phyloP scores from a whole-genome alignment of 2,888 invertebrate genomes.

The Luffia ferchaultella region DNA sequence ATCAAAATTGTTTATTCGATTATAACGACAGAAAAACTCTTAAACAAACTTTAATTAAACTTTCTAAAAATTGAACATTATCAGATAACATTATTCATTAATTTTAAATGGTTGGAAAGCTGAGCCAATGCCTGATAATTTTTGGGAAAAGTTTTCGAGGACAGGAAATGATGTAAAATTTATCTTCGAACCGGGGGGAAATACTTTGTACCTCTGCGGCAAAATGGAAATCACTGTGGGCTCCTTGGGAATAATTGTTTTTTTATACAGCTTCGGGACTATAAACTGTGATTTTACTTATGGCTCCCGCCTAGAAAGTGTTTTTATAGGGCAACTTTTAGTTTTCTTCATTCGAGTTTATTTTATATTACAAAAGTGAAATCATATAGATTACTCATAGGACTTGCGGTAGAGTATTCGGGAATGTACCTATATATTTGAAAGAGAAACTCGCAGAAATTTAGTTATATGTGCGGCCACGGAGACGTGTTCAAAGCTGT shows the following conservation, averaged over 20 bases:
- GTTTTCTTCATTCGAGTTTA: no score
- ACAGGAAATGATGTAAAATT: constrained; percentile 60
- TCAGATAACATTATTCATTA: constrained; percentile 66
- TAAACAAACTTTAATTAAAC: constrained; percentile 61
- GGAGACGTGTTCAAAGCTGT: constrained; percentile 20
- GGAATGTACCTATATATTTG: no score
- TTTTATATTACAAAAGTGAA: no score
- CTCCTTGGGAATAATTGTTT: constrained; percentile 55
- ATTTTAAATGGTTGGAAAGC: constrained; percentile 55
- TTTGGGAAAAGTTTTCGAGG: constrained; percentile 43
- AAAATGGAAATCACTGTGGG: constrained; percentile 55
- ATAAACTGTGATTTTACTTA: background rate
- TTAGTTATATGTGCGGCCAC: constrained; percentile 20
- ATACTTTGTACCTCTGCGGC: constrained; percentile 52
- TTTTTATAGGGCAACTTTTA: constrained; percentile 38
- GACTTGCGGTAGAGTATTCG: no score
- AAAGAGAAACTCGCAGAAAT: constrained; percentile 36
- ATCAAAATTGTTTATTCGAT: constrained; percentile 45
- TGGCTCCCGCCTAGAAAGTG: no score
- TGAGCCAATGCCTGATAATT: constrained; percentile 56
- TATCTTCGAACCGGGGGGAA: constrained; percentile 54
- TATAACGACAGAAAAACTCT: constrained; percentile 43
- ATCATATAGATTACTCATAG: no score
- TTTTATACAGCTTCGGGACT: constrained; percentile 20
- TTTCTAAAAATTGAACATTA: constrained; percentile 46